Evolutionary conservation across 2,797 vertebrate species (phyloP).

Genomic region (Nyctibius grandis): DNA sequence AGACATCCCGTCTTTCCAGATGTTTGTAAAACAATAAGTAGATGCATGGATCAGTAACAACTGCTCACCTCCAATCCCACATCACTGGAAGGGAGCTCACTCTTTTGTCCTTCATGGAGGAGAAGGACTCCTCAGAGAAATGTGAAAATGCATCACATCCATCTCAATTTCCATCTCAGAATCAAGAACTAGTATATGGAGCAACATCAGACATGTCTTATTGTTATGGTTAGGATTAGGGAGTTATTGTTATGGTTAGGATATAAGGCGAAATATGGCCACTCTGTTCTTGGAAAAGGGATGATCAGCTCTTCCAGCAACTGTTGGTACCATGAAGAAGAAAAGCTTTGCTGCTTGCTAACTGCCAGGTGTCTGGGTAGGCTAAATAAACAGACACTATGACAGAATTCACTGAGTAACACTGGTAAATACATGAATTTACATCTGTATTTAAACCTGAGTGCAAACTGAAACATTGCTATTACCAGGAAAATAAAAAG

Average conservation of each 20-base stretch:
- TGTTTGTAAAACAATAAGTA: neutral
- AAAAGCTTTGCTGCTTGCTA: neutral
- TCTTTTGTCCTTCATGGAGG: neutral
- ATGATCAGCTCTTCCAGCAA: neutral
- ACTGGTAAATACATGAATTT: neutral
- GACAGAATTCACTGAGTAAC: neutral
- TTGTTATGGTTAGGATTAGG: neutral
- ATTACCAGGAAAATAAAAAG: neutral
- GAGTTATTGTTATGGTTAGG: neutral
- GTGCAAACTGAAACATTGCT: neutral
- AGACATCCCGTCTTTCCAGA: neutral
- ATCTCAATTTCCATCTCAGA: neutral
- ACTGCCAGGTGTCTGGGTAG: neutral
- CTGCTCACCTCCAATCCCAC: neutral
- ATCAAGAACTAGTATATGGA: neutral
- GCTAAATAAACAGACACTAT: neutral
- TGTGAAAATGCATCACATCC: neutral
- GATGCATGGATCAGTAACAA: neutral
- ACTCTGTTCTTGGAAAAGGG: neutral
- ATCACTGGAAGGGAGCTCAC: rapidly evolving
- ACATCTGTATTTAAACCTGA: neutral
- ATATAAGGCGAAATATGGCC: neutral
- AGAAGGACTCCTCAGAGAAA: neutral
- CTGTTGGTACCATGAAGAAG: neutral
- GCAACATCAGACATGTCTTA: neutral